Evolutionary conservation across 2,888 invertebrate species (phyloP).

Genomic region (Achlya flavicornis): DNA sequence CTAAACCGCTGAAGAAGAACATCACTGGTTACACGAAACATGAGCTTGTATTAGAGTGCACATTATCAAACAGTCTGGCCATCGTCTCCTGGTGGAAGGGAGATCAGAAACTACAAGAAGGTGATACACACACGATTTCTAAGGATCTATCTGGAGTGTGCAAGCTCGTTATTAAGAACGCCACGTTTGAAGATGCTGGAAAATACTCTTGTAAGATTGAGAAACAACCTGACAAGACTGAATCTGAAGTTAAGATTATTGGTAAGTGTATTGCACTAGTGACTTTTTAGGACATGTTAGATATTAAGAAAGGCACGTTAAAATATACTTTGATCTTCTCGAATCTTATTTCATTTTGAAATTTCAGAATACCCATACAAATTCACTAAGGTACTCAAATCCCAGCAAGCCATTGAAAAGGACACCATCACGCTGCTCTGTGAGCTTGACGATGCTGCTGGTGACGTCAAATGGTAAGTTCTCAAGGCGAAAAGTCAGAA

Average conservation of each 20-base stretch:
- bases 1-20: slow-evolving; percentile 94
- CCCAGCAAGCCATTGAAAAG: slow-evolving; percentile 96
- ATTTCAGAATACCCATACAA: slow-evolving; percentile 94
- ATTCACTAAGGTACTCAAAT: slow-evolving; percentile 96
- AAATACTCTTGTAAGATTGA: slow-evolving; percentile 95
- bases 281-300: neutral
- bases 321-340: no score
- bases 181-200: slow-evolving; percentile 92
- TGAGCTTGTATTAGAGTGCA: slow-evolving; percentile 95
- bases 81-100: slow-evolving; percentile 97
- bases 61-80: slow-evolving; percentile 96
- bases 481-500: no score
- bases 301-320: no score
- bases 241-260: slow-evolving; percentile 90
- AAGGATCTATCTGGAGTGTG: slow-evolving; percentile 97
- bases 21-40: slow-evolving; percentile 95
- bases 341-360: neutral
- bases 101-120: slow-evolving; percentile 90
- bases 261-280: slow-evolving; percentile 73
- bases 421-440: slow-evolving; percentile 96
- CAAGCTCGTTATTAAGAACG: slow-evolving; percentile 92
- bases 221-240: slow-evolving; percentile 94
- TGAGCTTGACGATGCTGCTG: slow-evolving; percentile 97
- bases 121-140: slow-evolving; percentile 93
- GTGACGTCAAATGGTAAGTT: slow-evolving; percentile 94